These are phyloP conservation scores for Euproctis similis DNA, from an alignment of 2,888 invertebrate species.

Conservation along the genomic window DNA sequence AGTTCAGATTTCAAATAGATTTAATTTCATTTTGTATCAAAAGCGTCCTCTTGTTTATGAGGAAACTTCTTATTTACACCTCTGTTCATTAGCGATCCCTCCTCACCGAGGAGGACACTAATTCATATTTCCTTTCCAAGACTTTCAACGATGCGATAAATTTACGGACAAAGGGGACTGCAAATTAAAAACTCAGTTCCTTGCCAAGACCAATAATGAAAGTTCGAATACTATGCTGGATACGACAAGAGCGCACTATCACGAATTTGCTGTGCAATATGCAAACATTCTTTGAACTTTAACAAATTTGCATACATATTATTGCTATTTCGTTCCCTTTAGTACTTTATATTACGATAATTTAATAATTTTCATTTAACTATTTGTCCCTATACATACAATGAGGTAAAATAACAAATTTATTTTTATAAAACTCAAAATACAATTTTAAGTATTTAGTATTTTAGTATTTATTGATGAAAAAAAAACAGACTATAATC, in stretches of 20 bases:
- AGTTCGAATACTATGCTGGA: slow-evolving; percentile 32
- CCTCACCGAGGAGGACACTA: slow-evolving; percentile 45
- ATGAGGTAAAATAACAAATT: too few species aligned
- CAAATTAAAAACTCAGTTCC: slow-evolving; percentile 64
- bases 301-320: too few species aligned
- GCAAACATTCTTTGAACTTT: too few species aligned
- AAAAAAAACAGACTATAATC: too few species aligned
- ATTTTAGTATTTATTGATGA: too few species aligned
- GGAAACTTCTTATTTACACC: slow-evolving; percentile 30
- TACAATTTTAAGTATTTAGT: too few species aligned
- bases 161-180: slow-evolving; percentile 57
- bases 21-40: slow-evolving; percentile 20
- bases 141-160: slow-evolving; percentile 57
- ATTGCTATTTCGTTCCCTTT: too few species aligned
- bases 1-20: slow-evolving; percentile 12
- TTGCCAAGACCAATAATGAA: slow-evolving; percentile 48
- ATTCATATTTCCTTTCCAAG: slow-evolving; percentile 63
- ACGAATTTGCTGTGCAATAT: too few species aligned
- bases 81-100: slow-evolving; percentile 46
- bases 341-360: too few species aligned
- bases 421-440: too few species aligned
- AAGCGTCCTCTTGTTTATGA: slow-evolving; percentile 21
- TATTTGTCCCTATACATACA: too few species aligned
- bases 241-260: slow-evolving; percentile 16
- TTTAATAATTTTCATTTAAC: too few species aligned